Evolutionary conservation across 2,888 invertebrate genomes (phyloP).

Genomic region (Argyresthia goedartella): DNA sequence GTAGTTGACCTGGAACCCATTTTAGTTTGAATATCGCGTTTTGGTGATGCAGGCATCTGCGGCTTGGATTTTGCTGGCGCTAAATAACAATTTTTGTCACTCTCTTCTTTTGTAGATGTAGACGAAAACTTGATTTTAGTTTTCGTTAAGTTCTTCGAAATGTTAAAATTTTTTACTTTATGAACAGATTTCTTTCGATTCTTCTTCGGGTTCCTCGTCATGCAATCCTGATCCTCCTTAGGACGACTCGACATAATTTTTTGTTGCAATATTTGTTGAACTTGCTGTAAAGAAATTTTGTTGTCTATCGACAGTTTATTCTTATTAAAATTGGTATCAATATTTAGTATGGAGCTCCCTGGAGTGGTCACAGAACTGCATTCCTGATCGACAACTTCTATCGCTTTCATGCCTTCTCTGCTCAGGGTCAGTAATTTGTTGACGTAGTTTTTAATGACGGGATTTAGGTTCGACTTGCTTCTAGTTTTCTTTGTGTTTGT

Average conservation of each 20-base stretch:
- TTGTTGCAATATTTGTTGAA: conserved; percentile 36
- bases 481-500: conserved; percentile 9
- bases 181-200: conserved; percentile 33
- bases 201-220: conserved; percentile 17
- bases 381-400: conserved; percentile 52
- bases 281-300: conserved; percentile 48
- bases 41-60: no score
- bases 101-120: conserved; percentile 22
- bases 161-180: conserved; percentile 56
- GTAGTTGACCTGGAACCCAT: no score
- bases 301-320: conserved; percentile 21
- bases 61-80: no score
- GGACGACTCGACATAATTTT: conserved; percentile 19
- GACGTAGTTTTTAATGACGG: conserved; percentile 49
- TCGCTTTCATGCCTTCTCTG: conserved; percentile 43
- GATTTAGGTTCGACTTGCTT: conserved; percentile 20
- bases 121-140: conserved; percentile 16
- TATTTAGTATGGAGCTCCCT: conserved; percentile 53
- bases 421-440: conserved; percentile 47
- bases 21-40: no score
- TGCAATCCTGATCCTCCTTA: no score
- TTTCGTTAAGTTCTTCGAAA: conserved; percentile 36
- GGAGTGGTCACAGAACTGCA: conserved; percentile 60
- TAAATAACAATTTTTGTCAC: not conserved
- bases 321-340: conserved; percentile 32